Base-by-base conservation (phyloP, 1,140 invertebrate species). In the Brachionus rubens region DNA sequence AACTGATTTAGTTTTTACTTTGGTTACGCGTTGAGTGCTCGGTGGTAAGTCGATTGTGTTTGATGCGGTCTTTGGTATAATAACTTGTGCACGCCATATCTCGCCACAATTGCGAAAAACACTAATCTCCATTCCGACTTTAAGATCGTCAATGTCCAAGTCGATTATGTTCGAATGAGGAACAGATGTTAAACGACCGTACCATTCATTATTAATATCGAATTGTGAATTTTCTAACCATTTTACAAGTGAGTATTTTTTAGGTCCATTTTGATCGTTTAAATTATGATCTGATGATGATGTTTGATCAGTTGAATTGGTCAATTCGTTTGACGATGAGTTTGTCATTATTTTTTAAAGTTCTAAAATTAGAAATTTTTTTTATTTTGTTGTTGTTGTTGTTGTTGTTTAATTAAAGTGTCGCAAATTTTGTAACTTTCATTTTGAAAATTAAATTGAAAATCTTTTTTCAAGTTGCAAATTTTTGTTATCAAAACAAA, bases 171-270 rank as follows among this genome's bases (percentile, higher is more conserved):
- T 72, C 2, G 68, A 48, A 72, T 72, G 68, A 14, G 68, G 68
- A 4, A 72, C 68, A 0, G 68, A 72, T 36, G 68, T 72, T 24
- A 72, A 50, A 9, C 68, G 68, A 40, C 68, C 68, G 19, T 26
- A 54, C 68, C 68, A 72, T 16, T 72, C 68, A 54, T 72, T 72
- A 41, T 52, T 72, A 3, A 54, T 33, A 41, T 72, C 68, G 12
- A 72, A 72, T 54, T 72, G 43, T 12, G 68, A 72, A 24, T 72
- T 72, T 50, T 50, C 68, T 48, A 72, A 46, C 68, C 68, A 72
- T 72, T 72, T 72, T 12, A 72, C 68, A 5, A 72, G 41, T 1
- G 68, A 19, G 28, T 72, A 72, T 36, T 54, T 48, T 30, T 50
- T 72, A n/a, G n/a, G n/a, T 1, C 12, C 52, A 33, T 28, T 54